Evolutionary conservation across 1,140 invertebrate genomes (phyloP), one percentile per base, ranked within the genome.

Genomic region (Drosophila orena): DNA sequence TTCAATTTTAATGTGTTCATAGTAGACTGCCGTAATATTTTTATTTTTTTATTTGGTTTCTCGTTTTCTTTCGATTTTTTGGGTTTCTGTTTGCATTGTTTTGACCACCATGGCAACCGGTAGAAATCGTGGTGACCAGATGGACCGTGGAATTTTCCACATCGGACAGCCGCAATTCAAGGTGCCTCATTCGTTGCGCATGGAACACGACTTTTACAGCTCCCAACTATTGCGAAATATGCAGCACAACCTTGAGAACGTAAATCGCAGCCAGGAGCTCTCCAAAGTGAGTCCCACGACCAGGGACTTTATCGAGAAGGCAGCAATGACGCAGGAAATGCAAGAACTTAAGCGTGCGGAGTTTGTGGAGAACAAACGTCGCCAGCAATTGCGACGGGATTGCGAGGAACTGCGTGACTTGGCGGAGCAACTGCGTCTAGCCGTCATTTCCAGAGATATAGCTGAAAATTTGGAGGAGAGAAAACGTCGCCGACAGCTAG

Each of bases 361-460:
- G 35, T 71, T 71, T 20, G 20, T 89, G 10, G 84, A 89, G 1
- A 35, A 59, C 5, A 80, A 74, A 35, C 60, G 61, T 0, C 84
- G 84, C 11, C 79, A 84, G 49, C 79, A 89, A n/a, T 14, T 89
- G 42, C 60, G 68, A 0, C 68, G 64, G 14, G 85, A 89, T 12
- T 80, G 77, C 50, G 53, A 69, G 27, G 77, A 84, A 3, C 52
- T 89, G 2, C 72, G 84, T 0, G 15, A 35, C 10, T 35, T 89
- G 17, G 79, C 77, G 0, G 80, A 89, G 20, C 64, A 83, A n/a
- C 47, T 89, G 12, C 80, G 77, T 11, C 42, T 89, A 37, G 84
- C 84, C 7, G 44, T 73, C 17, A 84, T 89, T 34, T 80, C 84
- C 3, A 89, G 89, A 49, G 79, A 89, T 0, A 34, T 84, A 2